These are phyloP conservation scores for Sinopyrophorus schimmeli DNA, from an alignment of 2,888 invertebrate genomes.

Conservation along the genomic window DNA sequence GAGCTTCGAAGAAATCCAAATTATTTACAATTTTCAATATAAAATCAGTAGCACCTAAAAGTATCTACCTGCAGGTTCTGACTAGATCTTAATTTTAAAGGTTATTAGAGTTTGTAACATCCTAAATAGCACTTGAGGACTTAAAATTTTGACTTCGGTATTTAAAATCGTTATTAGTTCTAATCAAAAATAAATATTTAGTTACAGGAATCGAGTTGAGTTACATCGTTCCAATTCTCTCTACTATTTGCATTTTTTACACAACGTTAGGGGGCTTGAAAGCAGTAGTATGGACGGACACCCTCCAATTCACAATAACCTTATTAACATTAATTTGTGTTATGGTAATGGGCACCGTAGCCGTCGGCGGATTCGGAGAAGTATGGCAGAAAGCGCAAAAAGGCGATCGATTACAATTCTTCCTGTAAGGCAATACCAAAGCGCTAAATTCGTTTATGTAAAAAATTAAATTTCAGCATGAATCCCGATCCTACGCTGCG, in stretches of 20 bases:
- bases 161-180: too few species aligned
- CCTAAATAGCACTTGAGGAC: too few species aligned
- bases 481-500: slow-evolving; percentile 17
- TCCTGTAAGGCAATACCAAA: slow-evolving; percentile 66
- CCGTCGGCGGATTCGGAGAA: slow-evolving; percentile 60
- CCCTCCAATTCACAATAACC: slow-evolving; percentile 63
- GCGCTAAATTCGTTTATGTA: too few species aligned
- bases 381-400: slow-evolving; percentile 62
- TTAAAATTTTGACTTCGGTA: too few species aligned
- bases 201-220: slow-evolving; percentile 59
- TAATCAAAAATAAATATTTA: too few species aligned
- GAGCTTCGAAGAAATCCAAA: too few species aligned
- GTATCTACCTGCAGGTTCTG: too few species aligned
- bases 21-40: too few species aligned
- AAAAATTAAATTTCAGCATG: slow-evolving; percentile 17
- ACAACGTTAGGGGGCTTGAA: slow-evolving; percentile 71
- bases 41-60: too few species aligned
- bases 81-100: too few species aligned
- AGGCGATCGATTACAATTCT: slow-evolving; percentile 63
- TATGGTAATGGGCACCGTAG: slow-evolving; percentile 61
- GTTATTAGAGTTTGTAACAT: too few species aligned
- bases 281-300: slow-evolving; percentile 69
- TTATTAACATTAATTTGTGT: slow-evolving; percentile 60
- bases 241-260: slow-evolving; percentile 74
- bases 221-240: slow-evolving; percentile 67